phyloP scores from a whole-genome alignment of 1,140 invertebrate genomes.

The Sipha flava region DNA sequence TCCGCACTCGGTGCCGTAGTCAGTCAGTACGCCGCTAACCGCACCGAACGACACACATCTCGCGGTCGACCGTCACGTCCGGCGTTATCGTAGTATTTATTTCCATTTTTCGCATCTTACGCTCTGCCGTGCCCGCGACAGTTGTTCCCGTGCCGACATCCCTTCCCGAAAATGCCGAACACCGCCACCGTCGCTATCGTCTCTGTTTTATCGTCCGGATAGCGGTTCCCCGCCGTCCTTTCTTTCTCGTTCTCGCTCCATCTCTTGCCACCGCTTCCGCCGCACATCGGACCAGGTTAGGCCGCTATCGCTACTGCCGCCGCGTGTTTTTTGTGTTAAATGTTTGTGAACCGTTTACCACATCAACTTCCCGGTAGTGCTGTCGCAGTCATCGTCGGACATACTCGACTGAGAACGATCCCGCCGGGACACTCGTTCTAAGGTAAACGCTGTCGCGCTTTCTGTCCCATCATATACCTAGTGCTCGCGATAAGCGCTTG shows the following conservation, averaged over 20 bases:
- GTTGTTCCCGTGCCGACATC: background rate
- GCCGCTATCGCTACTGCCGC: background rate
- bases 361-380: background rate
- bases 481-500: no score
- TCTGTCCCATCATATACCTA: no score
- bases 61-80: background rate
- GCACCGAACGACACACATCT: background rate
- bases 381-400: background rate
- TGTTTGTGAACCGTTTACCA: background rate
- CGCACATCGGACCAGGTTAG: no score
- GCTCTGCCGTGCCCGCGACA: background rate
- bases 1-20: background rate
- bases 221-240: background rate
- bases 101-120: no score
- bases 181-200: background rate
- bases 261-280: no score
- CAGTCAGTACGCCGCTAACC: background rate
- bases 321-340: background rate
- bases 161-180: background rate
- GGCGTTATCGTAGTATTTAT: background rate
- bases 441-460: background rate
- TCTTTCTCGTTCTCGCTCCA: no score
- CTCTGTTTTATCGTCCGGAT: background rate
- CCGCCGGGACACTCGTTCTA: conserved; percentile 14
- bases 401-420: background rate